Conservation (phyloP, 2,888 invertebrate species). For the Blastobasis adustella region DNA sequence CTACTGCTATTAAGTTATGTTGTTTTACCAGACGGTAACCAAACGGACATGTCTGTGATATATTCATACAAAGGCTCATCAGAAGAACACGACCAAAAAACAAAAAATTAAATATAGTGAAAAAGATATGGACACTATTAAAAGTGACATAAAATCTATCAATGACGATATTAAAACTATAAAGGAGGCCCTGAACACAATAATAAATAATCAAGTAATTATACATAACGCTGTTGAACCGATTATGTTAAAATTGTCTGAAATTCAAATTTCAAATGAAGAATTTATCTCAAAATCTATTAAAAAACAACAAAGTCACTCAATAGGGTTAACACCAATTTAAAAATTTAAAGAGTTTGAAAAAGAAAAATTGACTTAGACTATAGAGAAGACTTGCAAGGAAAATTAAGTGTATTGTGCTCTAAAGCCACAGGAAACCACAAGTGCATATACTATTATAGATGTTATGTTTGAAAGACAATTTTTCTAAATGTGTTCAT, state of each 20-base stretch:
- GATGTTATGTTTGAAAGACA: neutral
- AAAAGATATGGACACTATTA: neutral
- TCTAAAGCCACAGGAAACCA: conserved; percentile 1
- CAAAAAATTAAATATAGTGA: neutral
- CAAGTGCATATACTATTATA: conserved; percentile 1
- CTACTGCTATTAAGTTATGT: no score
- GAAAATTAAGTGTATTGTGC: no score
- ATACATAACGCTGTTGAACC: conserved; percentile 4
- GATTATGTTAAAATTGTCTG: conserved; percentile 1
- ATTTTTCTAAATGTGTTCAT: neutral
- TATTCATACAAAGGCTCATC: neutral
- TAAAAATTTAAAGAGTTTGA: no score
- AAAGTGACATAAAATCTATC: neutral
- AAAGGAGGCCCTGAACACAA: neutral
- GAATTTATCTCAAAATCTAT: conserved; percentile 4
- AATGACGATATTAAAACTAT: neutral
- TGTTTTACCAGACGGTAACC: neutral
- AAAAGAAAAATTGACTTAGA: no score
- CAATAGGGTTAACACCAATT: no score
- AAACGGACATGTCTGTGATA: neutral
- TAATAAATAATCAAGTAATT: conserved; percentile 2
- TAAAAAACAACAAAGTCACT: conserved; percentile 1
- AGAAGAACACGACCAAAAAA: no score
- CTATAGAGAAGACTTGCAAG: no score
- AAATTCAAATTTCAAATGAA: conserved; percentile 3